Evolutionary conservation across 2,888 invertebrate genomes (phyloP), one percentile per base, ranked within the genome.

Genomic region (Leptinotarsa rubiginosa): DNA sequence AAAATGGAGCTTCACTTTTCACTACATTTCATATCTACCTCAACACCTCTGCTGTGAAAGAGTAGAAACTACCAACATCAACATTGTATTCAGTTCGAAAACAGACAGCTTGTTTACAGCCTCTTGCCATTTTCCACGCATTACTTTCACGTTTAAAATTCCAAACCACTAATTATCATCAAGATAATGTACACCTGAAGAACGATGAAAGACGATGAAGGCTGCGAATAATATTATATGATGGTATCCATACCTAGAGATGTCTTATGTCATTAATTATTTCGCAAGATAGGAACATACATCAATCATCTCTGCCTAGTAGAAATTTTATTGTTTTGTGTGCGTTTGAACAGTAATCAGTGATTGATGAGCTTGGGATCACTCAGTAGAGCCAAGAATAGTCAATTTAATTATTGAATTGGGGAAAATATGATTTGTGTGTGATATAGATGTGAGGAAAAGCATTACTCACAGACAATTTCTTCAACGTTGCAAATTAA

Each of bases 261-360:
- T 41, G 47, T 47, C 67, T 50, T n/a, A 50, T 47, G 67, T 67
- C 16, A 66, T 49, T 50, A 52, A 67, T 67, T 52, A 67, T 67
- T 50, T 22, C 13, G 22, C 49, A 25, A 67, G 50, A 67, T 67
- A 49, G 31, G 52, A 50, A 67, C 18, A 25, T 12, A 50, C 49
- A 67, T 67, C 50, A 67, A 67, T 67, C 67, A 67, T 50, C n/a
- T 50, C n/a, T 25, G 15, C 31, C n/a, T 25, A 52, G 22, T 47
- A 25, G 22, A 20, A 49, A 67, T 67, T 50, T 67, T 47, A 67
- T 49, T 52, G 47, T 65, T 20, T 47, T 64, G 47, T 47, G 47
- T 67, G 13, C 25, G 16, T 67, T 50, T 67, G 67, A 49, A 67
- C 31, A 52, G 50, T 25, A 49, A 50, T 67, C 25, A n/a, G 22